Evolutionary conservation across 1,140 invertebrate genomes (phyloP).

Genomic region (Atta cephalotes): DNA sequence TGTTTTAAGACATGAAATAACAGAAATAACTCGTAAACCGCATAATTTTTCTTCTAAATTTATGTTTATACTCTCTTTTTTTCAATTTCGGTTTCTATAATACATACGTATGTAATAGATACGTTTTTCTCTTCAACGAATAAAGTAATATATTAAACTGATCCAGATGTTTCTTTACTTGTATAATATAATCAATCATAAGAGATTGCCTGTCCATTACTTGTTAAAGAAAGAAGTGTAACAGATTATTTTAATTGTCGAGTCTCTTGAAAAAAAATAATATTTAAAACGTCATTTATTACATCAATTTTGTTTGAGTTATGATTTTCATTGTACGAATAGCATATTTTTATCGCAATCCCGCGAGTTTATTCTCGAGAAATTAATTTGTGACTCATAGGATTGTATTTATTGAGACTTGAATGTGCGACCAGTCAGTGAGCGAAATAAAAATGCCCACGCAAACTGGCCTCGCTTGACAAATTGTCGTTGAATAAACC

Average conservation of each 20-base stretch:
- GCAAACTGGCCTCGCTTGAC: conserved; percentile 43
- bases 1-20: too few species aligned
- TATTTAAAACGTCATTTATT: neutral
- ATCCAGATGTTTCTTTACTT: too few species aligned
- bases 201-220: too few species aligned
- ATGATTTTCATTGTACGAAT: neutral
- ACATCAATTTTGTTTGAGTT: conserved; percentile 1
- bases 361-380: conserved; percentile 36
- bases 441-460: conserved; percentile 50
- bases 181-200: too few species aligned
- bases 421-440: neutral
- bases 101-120: too few species aligned
- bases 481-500: conserved; percentile 64
- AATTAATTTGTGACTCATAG: conserved; percentile 46
- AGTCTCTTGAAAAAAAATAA: neutral
- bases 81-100: too few species aligned
- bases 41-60: too few species aligned
- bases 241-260: neutral
- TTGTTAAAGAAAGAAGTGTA: too few species aligned
- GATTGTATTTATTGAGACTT: conserved; percentile 36
- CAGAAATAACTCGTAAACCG: too few species aligned
- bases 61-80: too few species aligned
- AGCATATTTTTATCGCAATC: neutral
- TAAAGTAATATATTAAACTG: too few species aligned
- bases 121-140: too few species aligned